Percentiles rank a stretch among this genome's conserved stretches.
phyloP scores from a whole-genome alignment of 2,797 vertebrate species.

The Enteromius radiatus region DNA sequence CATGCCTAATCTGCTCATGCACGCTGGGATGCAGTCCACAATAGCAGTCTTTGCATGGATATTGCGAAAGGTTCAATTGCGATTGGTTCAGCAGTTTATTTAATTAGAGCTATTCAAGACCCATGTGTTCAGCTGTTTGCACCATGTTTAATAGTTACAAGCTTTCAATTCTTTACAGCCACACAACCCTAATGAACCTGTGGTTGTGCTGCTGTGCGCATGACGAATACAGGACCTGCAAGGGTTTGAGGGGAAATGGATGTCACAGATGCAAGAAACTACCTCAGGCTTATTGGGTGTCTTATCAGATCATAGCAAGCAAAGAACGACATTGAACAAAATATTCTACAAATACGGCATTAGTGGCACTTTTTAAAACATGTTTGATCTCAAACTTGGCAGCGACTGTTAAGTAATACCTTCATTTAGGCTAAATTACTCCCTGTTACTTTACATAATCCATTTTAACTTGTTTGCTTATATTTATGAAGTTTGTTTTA shows the following conservation, averaged over 20 bases:
- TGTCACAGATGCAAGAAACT: slow-evolving; percentile 22
- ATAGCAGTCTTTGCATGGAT: background rate
- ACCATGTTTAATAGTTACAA: slow-evolving; percentile 17
- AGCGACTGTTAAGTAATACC: background rate
- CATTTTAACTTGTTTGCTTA: background rate
- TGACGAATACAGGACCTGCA: background rate
- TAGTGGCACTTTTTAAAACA: background rate
- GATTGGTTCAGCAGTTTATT: slow-evolving; percentile 25
- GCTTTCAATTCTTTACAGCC: background rate
- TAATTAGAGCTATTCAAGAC: slow-evolving; percentile 21
- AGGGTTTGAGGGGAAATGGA: slow-evolving; percentile 30
- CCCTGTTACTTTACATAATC: background rate
- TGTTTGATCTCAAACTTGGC: background rate
- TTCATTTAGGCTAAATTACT: background rate
- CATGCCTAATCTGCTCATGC: slow-evolving; percentile 24
- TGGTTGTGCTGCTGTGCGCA: background rate
- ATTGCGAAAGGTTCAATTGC: slow-evolving; percentile 7
- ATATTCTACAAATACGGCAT: background rate
- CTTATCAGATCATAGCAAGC: slow-evolving; percentile 18
- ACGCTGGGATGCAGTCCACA: slow-evolving; percentile 9
- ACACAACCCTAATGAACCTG: slow-evolving; percentile 17
- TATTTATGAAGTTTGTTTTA: background rate
- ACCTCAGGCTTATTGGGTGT: slow-evolving; percentile 20
- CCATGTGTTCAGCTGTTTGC: slow-evolving; percentile 9
- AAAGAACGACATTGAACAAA: background rate